Evolutionary conservation across 2,113 vertebrate species (phyloP).

Genomic region (Pygoscelis antarcticus): DNA sequence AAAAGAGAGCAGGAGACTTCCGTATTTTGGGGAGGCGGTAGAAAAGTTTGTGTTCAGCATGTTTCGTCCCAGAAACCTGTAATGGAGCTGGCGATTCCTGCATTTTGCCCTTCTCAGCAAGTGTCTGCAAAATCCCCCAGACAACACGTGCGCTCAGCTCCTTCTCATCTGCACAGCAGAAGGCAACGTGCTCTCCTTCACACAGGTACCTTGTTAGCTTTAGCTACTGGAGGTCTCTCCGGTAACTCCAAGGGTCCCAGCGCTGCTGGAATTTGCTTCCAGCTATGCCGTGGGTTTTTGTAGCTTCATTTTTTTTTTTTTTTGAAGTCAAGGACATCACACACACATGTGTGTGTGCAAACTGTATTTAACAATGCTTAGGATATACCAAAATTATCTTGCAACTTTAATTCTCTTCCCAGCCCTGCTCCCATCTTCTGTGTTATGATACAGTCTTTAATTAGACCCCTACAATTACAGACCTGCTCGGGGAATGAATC

Average conservation of each 20-base stretch:
- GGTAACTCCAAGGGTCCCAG: background rate
- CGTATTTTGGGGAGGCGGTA: background rate
- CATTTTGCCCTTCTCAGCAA: background rate
- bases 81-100: background rate
- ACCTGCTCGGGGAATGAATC: constrained; percentile 37
- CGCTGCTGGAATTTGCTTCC: background rate
- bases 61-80: background rate
- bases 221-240: background rate
- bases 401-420: constrained; percentile 15
- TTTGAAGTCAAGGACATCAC: background rate
- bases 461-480: constrained; percentile 61
- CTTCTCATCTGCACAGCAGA: background rate
- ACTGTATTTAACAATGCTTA: background rate
- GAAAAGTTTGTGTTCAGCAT: background rate
- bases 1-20: background rate
- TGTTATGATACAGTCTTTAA: constrained; percentile 33
- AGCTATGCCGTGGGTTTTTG: background rate
- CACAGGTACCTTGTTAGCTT: background rate
- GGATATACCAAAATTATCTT: constrained; percentile 4
- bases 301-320: background rate
- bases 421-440: background rate
- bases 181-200: background rate
- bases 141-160: background rate
- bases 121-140: background rate
- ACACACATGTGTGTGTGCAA: background rate